Conservation (phyloP, 2,797 vertebrate species). For the Ceryle rudis region DNA sequence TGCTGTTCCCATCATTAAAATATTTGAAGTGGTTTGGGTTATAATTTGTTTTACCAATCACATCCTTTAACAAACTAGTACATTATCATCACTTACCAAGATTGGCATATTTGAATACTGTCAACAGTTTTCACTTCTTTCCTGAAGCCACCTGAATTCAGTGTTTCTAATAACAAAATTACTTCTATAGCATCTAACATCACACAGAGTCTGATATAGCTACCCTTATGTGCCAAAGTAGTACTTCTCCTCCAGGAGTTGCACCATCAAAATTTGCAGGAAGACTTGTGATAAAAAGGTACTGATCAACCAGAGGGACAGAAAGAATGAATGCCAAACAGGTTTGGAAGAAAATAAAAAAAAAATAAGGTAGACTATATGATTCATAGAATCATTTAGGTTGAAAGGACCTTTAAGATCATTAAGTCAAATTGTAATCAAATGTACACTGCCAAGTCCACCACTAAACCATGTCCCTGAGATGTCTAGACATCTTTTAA, state of each 20-base stretch:
- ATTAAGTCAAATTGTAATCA: neutral
- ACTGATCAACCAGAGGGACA: neutral
- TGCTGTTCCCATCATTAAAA: neutral
- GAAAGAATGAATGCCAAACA: neutral
- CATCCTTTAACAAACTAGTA: neutral
- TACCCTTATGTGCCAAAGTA: neutral
- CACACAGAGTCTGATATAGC: neutral
- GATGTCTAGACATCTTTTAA: neutral
- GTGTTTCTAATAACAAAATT: neutral
- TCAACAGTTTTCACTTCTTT: neutral
- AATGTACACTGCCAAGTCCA: neutral
- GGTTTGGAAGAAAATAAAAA: neutral
- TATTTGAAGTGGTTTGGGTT: neutral
- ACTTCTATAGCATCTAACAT: neutral
- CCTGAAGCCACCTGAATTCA: neutral
- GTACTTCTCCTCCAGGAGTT: neutral
- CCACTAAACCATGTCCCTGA: neutral
- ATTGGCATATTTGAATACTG: neutral
- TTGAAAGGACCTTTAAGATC: neutral
- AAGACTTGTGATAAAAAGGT: neutral
- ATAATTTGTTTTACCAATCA: neutral
- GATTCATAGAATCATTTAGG: neutral
- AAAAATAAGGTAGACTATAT: neutral
- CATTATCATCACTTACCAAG: neutral
- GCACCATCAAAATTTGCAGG: neutral